Base-by-base conservation (phyloP, 1,140 invertebrate species). In the Bicyclus anynana region DNA sequence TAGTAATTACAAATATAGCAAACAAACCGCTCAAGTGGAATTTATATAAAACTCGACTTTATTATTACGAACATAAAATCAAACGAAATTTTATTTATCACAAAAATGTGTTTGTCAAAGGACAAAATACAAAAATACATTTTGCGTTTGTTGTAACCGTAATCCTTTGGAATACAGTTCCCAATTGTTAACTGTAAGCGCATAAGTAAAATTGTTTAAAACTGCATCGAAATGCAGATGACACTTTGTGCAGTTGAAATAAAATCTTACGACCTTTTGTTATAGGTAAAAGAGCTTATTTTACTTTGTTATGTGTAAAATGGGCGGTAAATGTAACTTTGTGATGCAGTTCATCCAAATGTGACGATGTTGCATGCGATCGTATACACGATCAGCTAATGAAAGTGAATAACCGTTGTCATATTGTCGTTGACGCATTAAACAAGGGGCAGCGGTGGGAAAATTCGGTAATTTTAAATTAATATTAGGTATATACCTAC, bases 351-450 rank as follows among this genome's bases (percentile, higher is more conserved):
- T 50, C 73, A 75, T 52, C 63, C 62, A 67, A 69, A 69, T 77
- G 72, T 75, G 67, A 79, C 75, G 62, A 63, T 59, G 65, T 67
- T 56, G 65, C 81, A 82, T 72, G 81, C 72, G 64, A 76, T 77
- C 69, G 75, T 2, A 7, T 9, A 27, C 78, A 77, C 81, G 80
- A 76, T 72, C 73, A 56, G 14, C 21, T 73, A 78, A 74, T 77
- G 74, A 82, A 68, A 69, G 78, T 83, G 69, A 72, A 72, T 73
- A 77, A 73, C 73, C 65, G 56, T 66, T 72, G 76, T 80, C 78
- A 79, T 66, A 33, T 71, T 82, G 80, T 75, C 72, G 77, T 55
- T 79, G 74, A 77, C 62, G 77, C 72, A 65, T 64, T 53, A 65
- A 74, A 46, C 27, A 56, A 62, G 72, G 69, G 52, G 62, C 52